Percentiles rank a stretch among this genome's conserved stretches.
Evolutionary conservation across 2,888 invertebrate genomes (phyloP).

Genomic region (Nebria brevicollis): DNA sequence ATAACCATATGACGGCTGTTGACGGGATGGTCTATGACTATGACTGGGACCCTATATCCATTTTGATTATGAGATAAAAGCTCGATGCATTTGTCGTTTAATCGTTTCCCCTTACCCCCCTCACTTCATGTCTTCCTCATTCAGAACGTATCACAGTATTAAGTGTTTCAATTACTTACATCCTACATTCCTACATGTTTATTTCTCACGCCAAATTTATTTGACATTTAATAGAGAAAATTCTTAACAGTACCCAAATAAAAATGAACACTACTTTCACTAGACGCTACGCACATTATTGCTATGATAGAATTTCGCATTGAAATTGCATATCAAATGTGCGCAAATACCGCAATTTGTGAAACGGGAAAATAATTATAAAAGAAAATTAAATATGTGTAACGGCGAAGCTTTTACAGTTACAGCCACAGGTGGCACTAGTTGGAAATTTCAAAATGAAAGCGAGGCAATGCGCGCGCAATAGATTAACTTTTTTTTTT

Average conservation of each 20-base stretch:
- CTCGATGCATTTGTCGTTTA: conserved; percentile 40
- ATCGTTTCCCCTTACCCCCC: conserved; percentile 23
- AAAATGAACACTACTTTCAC: not conserved
- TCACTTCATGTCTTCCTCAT: conserved; percentile 35
- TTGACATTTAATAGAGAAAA: conserved; percentile 16
- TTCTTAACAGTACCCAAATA: not conserved
- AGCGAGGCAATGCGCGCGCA: conserved; percentile 36
- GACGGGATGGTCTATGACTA: not conserved
- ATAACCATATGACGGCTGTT: not conserved
- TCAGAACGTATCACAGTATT: conserved; percentile 38
- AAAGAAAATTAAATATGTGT: not conserved
- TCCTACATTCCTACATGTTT: conserved; percentile 35
- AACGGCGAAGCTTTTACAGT: not conserved
- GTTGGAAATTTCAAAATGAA: not conserved
- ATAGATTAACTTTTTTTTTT: conserved; percentile 28
- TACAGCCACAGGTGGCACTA: not conserved
- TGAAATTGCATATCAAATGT: not conserved
- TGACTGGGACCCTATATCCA: conserved; percentile 23
- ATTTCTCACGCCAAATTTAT: conserved; percentile 32
- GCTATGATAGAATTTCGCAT: too few species aligned
- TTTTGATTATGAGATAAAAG: conserved; percentile 42
- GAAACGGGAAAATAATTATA: too few species aligned
- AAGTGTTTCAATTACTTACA: conserved; percentile 43
- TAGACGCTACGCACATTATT: not conserved
- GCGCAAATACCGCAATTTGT: not conserved